Evolutionary conservation across 2,113 vertebrate genomes (phyloP).

Genomic region (Sorex araneus): DNA sequence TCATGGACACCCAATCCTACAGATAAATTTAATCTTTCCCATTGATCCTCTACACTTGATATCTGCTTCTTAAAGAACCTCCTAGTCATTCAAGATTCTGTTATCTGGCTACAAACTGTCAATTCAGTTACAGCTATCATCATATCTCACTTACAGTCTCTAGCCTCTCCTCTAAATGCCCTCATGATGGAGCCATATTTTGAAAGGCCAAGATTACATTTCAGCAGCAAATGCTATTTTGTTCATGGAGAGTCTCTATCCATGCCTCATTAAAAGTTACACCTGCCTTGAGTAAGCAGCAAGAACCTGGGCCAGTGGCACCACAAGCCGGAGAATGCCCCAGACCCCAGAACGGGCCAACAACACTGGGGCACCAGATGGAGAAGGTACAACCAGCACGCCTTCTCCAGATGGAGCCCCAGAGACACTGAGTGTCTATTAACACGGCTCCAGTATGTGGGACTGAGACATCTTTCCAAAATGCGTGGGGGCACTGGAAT

Average conservation of each 20-base stretch:
- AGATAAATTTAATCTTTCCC: neutral
- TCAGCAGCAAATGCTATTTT: neutral
- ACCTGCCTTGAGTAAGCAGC: too few species aligned
- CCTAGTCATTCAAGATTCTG: neutral
- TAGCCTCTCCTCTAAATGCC: neutral
- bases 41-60: constrained; percentile 38
- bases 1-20: neutral
- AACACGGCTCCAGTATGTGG: too few species aligned
- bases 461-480: too few species aligned
- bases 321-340: too few species aligned
- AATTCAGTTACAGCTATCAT: neutral
- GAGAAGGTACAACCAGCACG: too few species aligned
- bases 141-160: neutral
- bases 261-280: neutral
- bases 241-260: neutral
- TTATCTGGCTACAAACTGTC: neutral
- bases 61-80: neutral
- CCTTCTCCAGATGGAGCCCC: too few species aligned
- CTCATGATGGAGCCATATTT: neutral
- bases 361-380: too few species aligned
- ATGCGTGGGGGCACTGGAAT: too few species aligned
- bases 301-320: too few species aligned
- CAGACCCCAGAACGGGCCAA: too few species aligned
- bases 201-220: neutral
- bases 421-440: too few species aligned